phyloP scores from a whole-genome alignment of 2,888 invertebrate genomes.

The Ectemnius continuus region DNA sequence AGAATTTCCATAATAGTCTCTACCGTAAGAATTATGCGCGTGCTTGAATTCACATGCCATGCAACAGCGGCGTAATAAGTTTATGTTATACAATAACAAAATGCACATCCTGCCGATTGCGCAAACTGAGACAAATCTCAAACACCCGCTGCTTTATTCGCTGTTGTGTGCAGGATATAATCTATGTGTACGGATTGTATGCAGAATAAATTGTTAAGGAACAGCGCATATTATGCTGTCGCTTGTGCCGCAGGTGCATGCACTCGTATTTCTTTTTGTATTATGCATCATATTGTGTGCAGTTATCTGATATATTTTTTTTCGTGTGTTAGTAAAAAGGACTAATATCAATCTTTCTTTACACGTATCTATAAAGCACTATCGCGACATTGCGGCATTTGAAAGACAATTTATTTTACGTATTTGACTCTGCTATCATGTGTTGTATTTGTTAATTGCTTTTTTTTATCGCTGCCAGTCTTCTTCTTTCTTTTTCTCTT shows the following conservation, averaged over 20 bases:
- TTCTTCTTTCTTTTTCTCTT: constrained; percentile 10
- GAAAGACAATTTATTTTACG: constrained; percentile 17
- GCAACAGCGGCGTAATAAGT: constrained; percentile 16
- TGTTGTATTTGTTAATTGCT: constrained; percentile 32
- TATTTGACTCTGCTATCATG: constrained; percentile 16
- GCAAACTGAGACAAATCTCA: constrained; percentile 11
- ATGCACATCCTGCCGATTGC: constrained; percentile 40
- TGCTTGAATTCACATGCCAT: constrained; percentile 15
- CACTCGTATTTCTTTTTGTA: constrained; percentile 25
- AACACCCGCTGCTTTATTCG: constrained; percentile 20
- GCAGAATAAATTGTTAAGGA: constrained; percentile 30
- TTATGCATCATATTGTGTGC: constrained; percentile 32
- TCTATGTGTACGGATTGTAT: constrained; percentile 26
- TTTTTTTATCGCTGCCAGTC: constrained; percentile 24
- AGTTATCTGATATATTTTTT: constrained; percentile 16
- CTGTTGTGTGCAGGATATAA: constrained; percentile 20
- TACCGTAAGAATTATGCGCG: constrained; percentile 14
- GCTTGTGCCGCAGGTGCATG: constrained; percentile 43
- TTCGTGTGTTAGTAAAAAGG: constrained; percentile 12
- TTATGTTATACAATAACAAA: constrained; percentile 17
- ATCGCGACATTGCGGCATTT: constrained; percentile 23
- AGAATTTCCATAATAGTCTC: background rate
- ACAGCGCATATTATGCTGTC: constrained; percentile 17
- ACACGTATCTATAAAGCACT: constrained; percentile 20
- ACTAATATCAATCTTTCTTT: constrained; percentile 27